phyloP scores from a whole-genome alignment of 2,113 vertebrate genomes.

The Colaptes auratus region DNA sequence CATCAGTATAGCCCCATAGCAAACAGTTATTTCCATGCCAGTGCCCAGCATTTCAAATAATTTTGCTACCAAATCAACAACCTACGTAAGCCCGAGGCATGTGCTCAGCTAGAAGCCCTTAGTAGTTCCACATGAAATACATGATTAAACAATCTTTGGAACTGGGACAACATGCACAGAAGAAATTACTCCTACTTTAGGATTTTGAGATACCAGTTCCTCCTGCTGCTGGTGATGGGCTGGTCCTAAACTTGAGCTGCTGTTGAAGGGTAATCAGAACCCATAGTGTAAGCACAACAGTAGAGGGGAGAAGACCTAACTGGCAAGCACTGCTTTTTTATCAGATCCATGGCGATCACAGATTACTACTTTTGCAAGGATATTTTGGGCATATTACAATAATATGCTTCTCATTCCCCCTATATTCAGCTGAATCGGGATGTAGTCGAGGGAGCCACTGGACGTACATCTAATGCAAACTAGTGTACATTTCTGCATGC shows the following conservation, averaged over 20 bases:
- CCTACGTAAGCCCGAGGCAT: background rate
- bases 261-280: background rate
- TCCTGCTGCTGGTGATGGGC: background rate
- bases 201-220: background rate
- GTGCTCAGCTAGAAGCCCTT: background rate
- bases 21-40: background rate
- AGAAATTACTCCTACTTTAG: too few species aligned
- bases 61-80: background rate
- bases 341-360: background rate
- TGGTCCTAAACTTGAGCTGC: background rate
- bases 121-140: background rate
- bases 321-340: background rate
- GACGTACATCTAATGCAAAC: background rate
- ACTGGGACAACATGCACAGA: background rate
- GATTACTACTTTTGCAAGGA: background rate
- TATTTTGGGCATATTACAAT: too few species aligned
- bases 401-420: background rate
- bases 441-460: background rate
- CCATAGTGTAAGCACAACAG: background rate
- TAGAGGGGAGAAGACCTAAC: background rate
- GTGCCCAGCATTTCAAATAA: background rate
- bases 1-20: background rate
- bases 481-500: background rate
- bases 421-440: background rate
- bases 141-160: background rate